Evolutionary conservation across 64 coral and sea anemone species (phyloP).

Genomic region (Stichodactyla mertensii): DNA sequence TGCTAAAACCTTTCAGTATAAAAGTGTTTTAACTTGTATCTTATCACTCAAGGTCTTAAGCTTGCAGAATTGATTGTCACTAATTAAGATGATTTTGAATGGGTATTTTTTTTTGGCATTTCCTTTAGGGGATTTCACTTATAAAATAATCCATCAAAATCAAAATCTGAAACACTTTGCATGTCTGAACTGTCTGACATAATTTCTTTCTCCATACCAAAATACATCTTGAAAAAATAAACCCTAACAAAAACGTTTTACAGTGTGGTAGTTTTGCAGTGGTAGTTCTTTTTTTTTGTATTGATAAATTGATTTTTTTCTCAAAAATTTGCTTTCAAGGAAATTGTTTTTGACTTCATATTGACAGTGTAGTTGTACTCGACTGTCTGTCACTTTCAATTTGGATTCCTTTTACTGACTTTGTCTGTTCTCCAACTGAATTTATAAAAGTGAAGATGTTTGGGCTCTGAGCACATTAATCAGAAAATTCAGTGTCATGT

Average conservation of each 20-base stretch:
- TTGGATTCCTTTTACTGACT: too few species aligned
- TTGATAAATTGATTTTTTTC: background rate
- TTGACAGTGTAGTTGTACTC: too few species aligned
- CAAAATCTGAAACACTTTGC: background rate
- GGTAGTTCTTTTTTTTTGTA: too few species aligned
- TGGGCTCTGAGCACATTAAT: background rate
- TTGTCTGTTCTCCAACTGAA: background rate
- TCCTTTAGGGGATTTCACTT: background rate
- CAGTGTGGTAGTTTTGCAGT: too few species aligned
- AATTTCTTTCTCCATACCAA: too few species aligned
- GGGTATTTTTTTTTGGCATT: background rate
- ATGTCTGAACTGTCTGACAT: background rate
- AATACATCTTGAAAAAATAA: too few species aligned
- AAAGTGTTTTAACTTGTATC: background rate
- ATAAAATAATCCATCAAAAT: background rate
- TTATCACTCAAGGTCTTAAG: background rate
- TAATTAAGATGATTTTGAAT: background rate
- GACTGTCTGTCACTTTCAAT: too few species aligned
- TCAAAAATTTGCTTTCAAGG: background rate
- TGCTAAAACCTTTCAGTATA: background rate
- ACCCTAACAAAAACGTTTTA: too few species aligned
- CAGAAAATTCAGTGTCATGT: background rate
- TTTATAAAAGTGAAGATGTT: background rate
- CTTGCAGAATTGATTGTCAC: background rate
- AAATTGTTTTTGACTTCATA: background rate